These are phyloP conservation scores for Diachasmimorpha longicaudata DNA, from an alignment of 1,140 invertebrate genomes.

Conservation along the genomic window DNA sequence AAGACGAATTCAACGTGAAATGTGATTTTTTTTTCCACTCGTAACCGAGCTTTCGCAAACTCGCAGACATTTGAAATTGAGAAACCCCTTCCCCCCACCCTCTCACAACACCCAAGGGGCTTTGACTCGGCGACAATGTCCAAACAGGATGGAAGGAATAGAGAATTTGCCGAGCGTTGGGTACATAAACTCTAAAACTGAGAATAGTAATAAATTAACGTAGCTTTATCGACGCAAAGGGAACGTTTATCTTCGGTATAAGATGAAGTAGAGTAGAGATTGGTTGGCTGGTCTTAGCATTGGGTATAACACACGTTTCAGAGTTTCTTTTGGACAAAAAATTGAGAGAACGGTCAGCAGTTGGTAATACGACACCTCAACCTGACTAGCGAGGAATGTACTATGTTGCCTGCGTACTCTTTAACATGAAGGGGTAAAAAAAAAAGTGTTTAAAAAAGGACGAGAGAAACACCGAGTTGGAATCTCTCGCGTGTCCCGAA, in stretches of 20 bases:
- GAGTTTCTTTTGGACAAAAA: background rate
- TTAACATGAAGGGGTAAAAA: constrained; percentile 1
- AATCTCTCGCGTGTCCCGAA: constrained; percentile 9
- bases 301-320: background rate
- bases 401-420: constrained; percentile 12
- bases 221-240: constrained; percentile 18
- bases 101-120: background rate
- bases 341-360: constrained; percentile 1
- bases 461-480: background rate
- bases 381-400: constrained; percentile 19
- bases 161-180: background rate
- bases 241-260: constrained; percentile 14
- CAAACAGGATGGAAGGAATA: constrained; percentile 10
- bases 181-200: constrained; percentile 5
- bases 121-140: background rate
- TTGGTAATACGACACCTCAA: constrained; percentile 23
- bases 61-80: background rate
- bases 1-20: background rate
- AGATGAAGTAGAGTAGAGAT: background rate
- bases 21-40: background rate
- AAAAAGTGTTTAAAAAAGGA: background rate
- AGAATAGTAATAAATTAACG: constrained; percentile 17
- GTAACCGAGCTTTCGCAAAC: background rate
- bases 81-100: too few species aligned
- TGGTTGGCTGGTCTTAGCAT: background rate